These are phyloP conservation scores for Xestia rhomboidea DNA, from an alignment of 2,888 invertebrate genomes.

Conservation along the genomic window DNA sequence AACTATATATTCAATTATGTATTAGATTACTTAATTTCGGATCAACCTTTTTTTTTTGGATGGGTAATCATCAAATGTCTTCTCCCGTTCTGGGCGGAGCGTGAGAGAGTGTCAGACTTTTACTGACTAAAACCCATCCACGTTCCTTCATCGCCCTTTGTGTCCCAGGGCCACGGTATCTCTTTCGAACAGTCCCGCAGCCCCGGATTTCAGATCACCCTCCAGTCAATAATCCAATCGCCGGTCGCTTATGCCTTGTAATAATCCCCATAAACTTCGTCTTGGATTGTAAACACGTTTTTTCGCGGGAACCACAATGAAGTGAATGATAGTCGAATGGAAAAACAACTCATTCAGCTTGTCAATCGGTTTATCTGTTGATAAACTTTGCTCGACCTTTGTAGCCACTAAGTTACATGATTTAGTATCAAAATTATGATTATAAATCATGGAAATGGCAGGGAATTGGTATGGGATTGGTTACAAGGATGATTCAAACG, in stretches of 20 bases:
- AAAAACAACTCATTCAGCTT: slow-evolving; percentile 82
- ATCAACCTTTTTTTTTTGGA: too few species aligned
- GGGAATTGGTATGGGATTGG: slow-evolving; percentile 27
- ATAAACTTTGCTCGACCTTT: slow-evolving; percentile 71
- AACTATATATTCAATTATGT: too few species aligned
- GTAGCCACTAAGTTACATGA: slow-evolving; percentile 61
- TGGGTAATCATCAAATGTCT: too few species aligned
- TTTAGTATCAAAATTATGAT: slow-evolving; percentile 56
- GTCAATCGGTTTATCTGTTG: slow-evolving; percentile 80
- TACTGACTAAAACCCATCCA: too few species aligned
- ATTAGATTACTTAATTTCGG: too few species aligned
- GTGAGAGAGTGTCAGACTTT: too few species aligned
- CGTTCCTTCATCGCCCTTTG: too few species aligned
- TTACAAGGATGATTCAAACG: neutral
- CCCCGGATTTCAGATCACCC: too few species aligned
- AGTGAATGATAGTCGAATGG: slow-evolving; percentile 78
- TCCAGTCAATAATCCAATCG: neutral
- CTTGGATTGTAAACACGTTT: slow-evolving; percentile 84
- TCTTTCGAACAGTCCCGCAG: too few species aligned
- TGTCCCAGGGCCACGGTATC: too few species aligned
- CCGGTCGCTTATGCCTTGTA: slow-evolving; percentile 60
- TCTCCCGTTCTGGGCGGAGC: too few species aligned
- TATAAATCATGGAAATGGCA: slow-evolving; percentile 39
- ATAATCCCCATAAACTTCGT: slow-evolving; percentile 72
- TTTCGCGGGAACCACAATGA: slow-evolving; percentile 76